phyloP scores from a whole-genome alignment of 2,888 invertebrate genomes.

The Idaea straminata region DNA sequence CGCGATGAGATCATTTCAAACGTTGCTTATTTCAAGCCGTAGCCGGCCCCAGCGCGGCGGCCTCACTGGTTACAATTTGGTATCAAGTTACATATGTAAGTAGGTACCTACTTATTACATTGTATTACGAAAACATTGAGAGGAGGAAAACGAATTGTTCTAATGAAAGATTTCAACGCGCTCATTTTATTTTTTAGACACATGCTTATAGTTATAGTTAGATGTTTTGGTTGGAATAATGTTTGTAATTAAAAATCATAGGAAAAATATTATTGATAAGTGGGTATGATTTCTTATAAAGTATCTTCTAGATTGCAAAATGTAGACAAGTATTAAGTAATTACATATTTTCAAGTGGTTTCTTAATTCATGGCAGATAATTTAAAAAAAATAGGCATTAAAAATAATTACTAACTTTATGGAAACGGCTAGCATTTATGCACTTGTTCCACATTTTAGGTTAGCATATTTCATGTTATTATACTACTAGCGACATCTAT shows the following conservation, averaged over 20 bases:
- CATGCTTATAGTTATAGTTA: not conserved
- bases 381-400: not conserved
- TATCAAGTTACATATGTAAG: not conserved
- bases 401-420: not conserved
- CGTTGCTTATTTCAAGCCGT: not conserved
- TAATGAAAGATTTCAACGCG: slow-evolving; percentile 1
- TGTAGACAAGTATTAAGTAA: too few species aligned
- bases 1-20: not conserved
- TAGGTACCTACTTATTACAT: not conserved
- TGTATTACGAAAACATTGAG: not conserved
- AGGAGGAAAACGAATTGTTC: not conserved
- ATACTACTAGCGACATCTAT: slow-evolving; percentile 63
- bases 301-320: not conserved
- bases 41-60: not conserved
- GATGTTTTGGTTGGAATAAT: not conserved
- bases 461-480: not conserved
- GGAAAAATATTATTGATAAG: not conserved
- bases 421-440: not conserved
- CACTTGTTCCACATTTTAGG: not conserved
- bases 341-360: too few species aligned
- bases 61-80: not conserved
- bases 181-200: not conserved
- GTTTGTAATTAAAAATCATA: not conserved
- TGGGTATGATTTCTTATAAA: not conserved
- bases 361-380: too few species aligned